Evolutionary conservation across 2,888 invertebrate genomes (phyloP), one percentile per base, ranked within the genome.

Genomic region (Entomobrya proxima): DNA sequence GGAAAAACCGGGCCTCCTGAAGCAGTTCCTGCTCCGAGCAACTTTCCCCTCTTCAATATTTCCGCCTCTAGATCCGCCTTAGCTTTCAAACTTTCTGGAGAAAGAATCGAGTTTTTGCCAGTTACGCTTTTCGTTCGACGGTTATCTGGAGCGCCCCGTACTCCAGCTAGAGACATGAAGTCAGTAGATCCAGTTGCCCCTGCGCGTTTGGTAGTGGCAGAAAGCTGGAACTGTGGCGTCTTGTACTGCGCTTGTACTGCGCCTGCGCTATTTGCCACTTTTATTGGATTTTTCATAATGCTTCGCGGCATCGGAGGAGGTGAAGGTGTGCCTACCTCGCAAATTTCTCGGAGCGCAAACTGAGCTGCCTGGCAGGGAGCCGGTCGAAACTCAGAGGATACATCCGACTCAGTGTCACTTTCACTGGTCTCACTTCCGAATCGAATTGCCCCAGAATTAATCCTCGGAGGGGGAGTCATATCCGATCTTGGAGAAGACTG

Each of bases 371-470:
- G 89, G 83, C 89, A 89, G 7, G 88, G 69, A 1, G 82, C 50
- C 0, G 88, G 89, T n/a, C 88, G 67, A 52, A 87, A 88, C 76
- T 88, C 89, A 1, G 90, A 87, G 0, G 90, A 90, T 11, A 90
- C 85, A 80, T 90, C 90, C 1, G 89, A 89, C 44, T 90, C 90
- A 6, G 90, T 90, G 79, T 90, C 90, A 84, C 88, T 88, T 80
- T 90, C 90, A 75, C 89, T 89, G 30, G 89, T 90, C 75, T 90
- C 90, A 81, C 88, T 88, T 27, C 90, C 90, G 61, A 90, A 90
- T 64, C 89, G 87, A 37, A 88, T 88, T 0, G 86, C 87, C 21
- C 86, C 88, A 18, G 87, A 80, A 30, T 87, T 89, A 6, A 89
- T 87, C 21, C 89, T 72, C 3, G 89, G 89, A 5, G 89, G 89